Percentiles rank a stretch among this genome's conserved stretches.
Conservation (phyloP, 2,888 invertebrate genomes). For the Punctoribates punctum region DNA sequence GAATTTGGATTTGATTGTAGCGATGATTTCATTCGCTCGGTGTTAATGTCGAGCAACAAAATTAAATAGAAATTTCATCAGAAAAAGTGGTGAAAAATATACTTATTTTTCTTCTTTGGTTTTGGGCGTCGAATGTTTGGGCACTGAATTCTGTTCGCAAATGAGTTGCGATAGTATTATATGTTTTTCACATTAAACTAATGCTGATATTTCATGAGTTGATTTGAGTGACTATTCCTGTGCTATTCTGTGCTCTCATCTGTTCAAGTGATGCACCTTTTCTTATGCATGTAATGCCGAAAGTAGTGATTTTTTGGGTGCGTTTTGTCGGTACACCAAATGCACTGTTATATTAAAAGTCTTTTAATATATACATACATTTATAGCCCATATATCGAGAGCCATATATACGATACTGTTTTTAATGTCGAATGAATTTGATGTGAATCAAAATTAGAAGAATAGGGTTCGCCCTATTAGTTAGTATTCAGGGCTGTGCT, state of each 20-base stretch:
- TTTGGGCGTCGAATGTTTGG: constrained; percentile 33
- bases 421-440: constrained; percentile 33
- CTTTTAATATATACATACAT: not conserved
- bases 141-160: not conserved
- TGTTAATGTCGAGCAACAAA: too few species aligned
- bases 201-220: constrained; percentile 35
- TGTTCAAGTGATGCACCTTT: constrained; percentile 33
- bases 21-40: not conserved
- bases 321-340: not conserved
- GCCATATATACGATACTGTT: constrained; percentile 10
- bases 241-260: constrained; percentile 1
- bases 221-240: not conserved
- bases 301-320: constrained; percentile 36
- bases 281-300: constrained; percentile 10
- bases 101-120: not conserved
- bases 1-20: not conserved
- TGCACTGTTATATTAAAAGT: not conserved
- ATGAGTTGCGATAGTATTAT: not conserved
- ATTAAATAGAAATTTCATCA: constrained; percentile 1
- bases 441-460: constrained; percentile 37
- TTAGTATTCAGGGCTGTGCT: constrained; percentile 33
- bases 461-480: constrained; percentile 35
- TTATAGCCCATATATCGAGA: not conserved
- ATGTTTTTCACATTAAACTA: not conserved
- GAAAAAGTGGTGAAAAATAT: constrained; percentile 8